Conservation (phyloP, 1,140 invertebrate species). For the Drosophila sucinea region DNA sequence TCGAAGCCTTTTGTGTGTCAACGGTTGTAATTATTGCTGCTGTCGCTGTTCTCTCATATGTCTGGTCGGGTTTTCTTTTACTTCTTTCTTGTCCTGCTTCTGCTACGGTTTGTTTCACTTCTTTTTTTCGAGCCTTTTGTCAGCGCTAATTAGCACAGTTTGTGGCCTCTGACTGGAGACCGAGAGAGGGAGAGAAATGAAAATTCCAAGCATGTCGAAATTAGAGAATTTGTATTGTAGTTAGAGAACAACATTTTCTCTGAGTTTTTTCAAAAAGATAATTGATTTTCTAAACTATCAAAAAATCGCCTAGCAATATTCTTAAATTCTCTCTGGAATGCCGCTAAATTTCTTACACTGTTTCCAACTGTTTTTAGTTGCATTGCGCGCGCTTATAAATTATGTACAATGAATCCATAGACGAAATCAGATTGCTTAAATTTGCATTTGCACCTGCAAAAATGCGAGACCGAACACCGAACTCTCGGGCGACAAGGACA, state of each 20-base stretch:
- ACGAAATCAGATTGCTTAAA: conserved; percentile 62
- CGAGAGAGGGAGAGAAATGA: not conserved
- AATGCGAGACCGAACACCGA: conserved; percentile 51
- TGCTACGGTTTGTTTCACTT: conserved; percentile 15
- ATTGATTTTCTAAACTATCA: too few species aligned
- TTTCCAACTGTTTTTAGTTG: conserved; percentile 43
- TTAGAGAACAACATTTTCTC: too few species aligned
- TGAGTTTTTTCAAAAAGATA: too few species aligned
- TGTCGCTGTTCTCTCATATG: conserved; percentile 29
- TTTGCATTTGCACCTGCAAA: conserved; percentile 76
- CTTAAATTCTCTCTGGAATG: not conserved
- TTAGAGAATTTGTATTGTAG: too few species aligned
- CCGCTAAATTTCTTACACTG: not conserved
- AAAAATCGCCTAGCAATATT: too few species aligned
- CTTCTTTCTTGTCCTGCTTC: conserved; percentile 8
- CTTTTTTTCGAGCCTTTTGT: conserved; percentile 14
- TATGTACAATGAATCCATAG: conserved; percentile 65
- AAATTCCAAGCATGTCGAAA: not conserved
- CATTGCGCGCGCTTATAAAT: conserved; percentile 68
- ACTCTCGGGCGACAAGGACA: conserved; percentile 43
- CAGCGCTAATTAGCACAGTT: conserved; percentile 67
- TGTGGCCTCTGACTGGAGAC: conserved; percentile 13
- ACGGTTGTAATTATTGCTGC: conserved; percentile 76
- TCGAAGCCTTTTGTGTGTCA: conserved; percentile 62
- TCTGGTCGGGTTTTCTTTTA: conserved; percentile 17